These are phyloP conservation scores for Heterotilapia buettikoferi DNA, from an alignment of 2,113 vertebrate species.

Conservation along the genomic window DNA sequence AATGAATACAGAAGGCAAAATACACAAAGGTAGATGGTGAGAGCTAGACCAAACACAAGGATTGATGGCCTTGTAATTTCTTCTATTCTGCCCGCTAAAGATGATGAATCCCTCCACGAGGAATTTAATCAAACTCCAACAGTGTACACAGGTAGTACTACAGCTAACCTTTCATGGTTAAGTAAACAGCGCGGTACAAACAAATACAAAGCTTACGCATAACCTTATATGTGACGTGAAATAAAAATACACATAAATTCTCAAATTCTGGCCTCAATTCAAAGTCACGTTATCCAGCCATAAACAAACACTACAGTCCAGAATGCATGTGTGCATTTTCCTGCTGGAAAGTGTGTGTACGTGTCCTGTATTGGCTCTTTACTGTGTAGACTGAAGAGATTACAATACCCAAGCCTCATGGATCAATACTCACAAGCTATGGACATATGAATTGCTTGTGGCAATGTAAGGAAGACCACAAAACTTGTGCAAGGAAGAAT, in stretches of 20 bases:
- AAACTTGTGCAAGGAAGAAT: constrained; percentile 24
- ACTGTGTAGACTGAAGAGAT: constrained; percentile 65
- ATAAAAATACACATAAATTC: not conserved
- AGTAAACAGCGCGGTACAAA: constrained; percentile 39
- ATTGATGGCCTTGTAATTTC: constrained; percentile 55
- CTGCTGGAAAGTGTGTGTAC: not conserved
- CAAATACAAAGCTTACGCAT: constrained; percentile 17
- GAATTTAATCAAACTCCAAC: constrained; percentile 58
- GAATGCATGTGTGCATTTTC: constrained; percentile 2
- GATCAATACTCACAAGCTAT: constrained; percentile 73
- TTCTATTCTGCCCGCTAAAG: constrained; percentile 54
- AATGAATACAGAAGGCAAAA: not conserved
- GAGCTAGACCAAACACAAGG: constrained; percentile 35
- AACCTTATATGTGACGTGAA: not conserved
- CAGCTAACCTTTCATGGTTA: constrained; percentile 46
- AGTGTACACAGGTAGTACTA: constrained; percentile 28
- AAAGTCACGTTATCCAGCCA: not conserved
- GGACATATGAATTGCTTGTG: constrained; percentile 73
- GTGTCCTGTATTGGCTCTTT: constrained; percentile 44
- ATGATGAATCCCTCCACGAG: constrained; percentile 63
- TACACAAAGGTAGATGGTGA: not conserved
- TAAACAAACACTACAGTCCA: not conserved
- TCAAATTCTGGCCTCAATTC: not conserved
- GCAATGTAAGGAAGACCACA: constrained; percentile 54
- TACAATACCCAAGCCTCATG: constrained; percentile 61